Evolutionary conservation across 2,797 vertebrate species (phyloP).

Genomic region (Clarias fuscus): DNA sequence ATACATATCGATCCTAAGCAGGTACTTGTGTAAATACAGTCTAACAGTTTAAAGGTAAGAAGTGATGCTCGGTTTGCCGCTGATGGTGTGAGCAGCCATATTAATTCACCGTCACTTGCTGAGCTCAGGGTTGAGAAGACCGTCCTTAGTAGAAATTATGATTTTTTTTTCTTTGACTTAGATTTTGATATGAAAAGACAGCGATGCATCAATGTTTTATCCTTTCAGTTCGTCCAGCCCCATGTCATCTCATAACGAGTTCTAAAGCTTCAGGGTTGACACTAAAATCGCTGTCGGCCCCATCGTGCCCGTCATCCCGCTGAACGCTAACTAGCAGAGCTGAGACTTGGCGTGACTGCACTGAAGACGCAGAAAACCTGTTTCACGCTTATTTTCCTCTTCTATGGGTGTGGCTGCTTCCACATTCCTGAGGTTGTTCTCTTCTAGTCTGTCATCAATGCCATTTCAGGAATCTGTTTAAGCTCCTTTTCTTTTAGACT

Average conservation of each 20-base stretch:
- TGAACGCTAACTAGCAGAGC: neutral
- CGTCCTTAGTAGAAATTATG: neutral
- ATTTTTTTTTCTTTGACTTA: neutral
- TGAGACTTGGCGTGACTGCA: neutral
- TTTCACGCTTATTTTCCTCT: neutral
- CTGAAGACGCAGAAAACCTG: neutral
- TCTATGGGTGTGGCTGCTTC: neutral
- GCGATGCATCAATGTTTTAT: neutral
- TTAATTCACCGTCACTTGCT: no score
- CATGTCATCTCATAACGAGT: neutral
- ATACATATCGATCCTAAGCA: neutral
- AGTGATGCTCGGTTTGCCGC: neutral
- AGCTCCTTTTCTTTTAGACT: neutral
- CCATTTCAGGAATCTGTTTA: slow-evolving; percentile 16
- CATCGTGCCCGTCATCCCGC: neutral
- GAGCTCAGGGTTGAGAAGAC: neutral
- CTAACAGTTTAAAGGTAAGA: neutral
- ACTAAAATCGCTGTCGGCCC: no score
- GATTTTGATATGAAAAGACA: neutral
- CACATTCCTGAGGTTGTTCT: neutral
- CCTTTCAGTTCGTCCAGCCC: neutral
- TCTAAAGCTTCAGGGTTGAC: neutral
- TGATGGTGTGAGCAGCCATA: neutral
- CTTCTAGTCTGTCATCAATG: neutral
- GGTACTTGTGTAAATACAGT: neutral